phyloP scores from a whole-genome alignment of 2,888 invertebrate species.

The Calameuta idolon region DNA sequence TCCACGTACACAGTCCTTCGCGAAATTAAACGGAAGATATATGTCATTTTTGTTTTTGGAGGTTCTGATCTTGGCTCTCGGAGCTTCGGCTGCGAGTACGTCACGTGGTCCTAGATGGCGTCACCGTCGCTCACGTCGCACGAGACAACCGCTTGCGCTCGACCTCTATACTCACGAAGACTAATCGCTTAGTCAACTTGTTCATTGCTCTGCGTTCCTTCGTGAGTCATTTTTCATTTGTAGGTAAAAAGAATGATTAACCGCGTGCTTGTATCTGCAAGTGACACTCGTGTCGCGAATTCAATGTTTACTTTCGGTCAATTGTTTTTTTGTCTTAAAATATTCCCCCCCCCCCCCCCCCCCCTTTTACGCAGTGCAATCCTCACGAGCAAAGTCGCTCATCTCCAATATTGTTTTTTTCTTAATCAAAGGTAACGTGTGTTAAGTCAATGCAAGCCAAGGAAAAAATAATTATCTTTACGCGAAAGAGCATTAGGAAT shows the following conservation, averaged over 20 bases:
- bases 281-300: neutral
- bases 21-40: too few relatives aligned
- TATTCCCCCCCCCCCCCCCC: too few relatives aligned
- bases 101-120: neutral
- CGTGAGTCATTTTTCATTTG: neutral
- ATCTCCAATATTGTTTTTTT: too few relatives aligned
- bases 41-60: too few relatives aligned
- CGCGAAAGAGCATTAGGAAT: too few relatives aligned
- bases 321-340: neutral
- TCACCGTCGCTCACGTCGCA: neutral
- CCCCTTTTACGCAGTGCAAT: neutral
- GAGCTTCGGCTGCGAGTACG: neutral
- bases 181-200: neutral
- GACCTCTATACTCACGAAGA: neutral
- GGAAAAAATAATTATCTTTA: too few relatives aligned
- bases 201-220: neutral
- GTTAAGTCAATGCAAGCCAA: too few relatives aligned
- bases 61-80: neutral
- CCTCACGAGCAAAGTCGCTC: too few relatives aligned
- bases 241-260: neutral
- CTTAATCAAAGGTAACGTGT: too few relatives aligned
- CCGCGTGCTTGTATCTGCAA: neutral
- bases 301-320: neutral
- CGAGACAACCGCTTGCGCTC: neutral
- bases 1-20: too few relatives aligned